Conservation (phyloP, 2,888 invertebrate species). For the Fragum whitleyi region DNA sequence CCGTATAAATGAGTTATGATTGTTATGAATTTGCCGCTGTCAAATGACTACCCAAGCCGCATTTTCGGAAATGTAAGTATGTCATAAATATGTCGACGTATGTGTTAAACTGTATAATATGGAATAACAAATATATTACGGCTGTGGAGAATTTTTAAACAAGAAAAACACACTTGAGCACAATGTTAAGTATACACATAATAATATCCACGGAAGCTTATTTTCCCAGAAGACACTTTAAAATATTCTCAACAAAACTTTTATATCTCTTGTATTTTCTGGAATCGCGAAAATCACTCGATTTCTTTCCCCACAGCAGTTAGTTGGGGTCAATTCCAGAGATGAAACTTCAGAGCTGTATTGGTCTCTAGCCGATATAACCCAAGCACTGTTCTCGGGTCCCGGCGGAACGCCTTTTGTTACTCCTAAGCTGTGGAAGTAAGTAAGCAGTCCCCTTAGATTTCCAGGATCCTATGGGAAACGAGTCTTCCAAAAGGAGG, state of each 20-base stretch:
- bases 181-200: conserved; percentile 12
- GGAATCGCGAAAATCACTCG: conserved; percentile 42
- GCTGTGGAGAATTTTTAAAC: not conserved
- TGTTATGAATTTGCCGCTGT: not conserved
- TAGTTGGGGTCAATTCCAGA: conserved; percentile 62
- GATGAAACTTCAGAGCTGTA: conserved; percentile 49
- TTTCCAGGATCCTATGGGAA: conserved; percentile 71
- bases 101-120: conserved; percentile 8
- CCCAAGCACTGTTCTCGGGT: conserved; percentile 74
- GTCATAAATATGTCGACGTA: conserved; percentile 59
- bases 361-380: conserved; percentile 69
- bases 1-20: not conserved
- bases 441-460: conserved; percentile 74
- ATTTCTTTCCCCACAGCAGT: conserved; percentile 45
- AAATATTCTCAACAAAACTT: conserved; percentile 67
- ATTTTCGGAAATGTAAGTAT: conserved; percentile 49
- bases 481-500: conserved; percentile 62
- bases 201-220: conserved; percentile 17
- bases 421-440: conserved; percentile 77
- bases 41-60: conserved; percentile 9
- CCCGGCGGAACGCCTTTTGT: conserved; percentile 83
- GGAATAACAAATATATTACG: not conserved
- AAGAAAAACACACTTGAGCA: conserved; percentile 4
- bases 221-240: conserved; percentile 61
- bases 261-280: conserved; percentile 60